Evolutionary conservation across 2,888 invertebrate genomes (phyloP), one percentile per base, ranked within the genome.

Genomic region (Halictus ligatus): DNA sequence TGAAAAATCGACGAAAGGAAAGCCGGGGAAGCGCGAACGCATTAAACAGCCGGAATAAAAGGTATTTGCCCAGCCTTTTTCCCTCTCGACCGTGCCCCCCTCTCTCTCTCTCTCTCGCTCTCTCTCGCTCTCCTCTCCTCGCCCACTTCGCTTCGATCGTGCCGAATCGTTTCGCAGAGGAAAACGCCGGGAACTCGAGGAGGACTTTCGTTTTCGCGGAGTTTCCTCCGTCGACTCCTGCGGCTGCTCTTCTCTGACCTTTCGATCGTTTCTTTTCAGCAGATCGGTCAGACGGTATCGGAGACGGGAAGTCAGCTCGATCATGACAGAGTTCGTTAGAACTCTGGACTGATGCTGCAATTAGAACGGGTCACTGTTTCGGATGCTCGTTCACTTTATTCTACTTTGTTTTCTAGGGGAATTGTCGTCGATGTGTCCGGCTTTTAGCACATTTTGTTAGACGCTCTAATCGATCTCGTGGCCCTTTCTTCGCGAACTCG

Each of bases 61-160:
- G 67, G 67, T 67, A 67, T 67, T 67, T 67, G 35, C 35, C 18
- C 35, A 67, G 67, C 35, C 67, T 67, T 67, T 67, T 67, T 67
- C 67, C 3, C 35, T 3, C 35, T 60, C 13, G 15, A 35, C 67
- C 67, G 29, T 3, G 18, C 25, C 13, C 29, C 29, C 15, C 29
- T 64, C 1, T 12, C 29, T 29, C 6, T 25, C 15, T 35, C n/a
- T n/a, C 58, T 58, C 8, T 35, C 35, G 1, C 35, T 35, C 25
- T 18, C 35, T 35, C 67, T 67, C 13, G 6, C 8, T 35, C 35
- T 8, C 29, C 35, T 35, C 67, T 35, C 18, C 8, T 18, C 35
- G 8, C 18, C 60, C 35, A 67, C 18, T 67, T 67, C 18, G 18
- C 29, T 67, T 67, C 67, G 67, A 67, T 67, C 35, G 29, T 10